phyloP scores from a whole-genome alignment of 1,140 invertebrate genomes.

The Leptinotarsa lineolata region DNA sequence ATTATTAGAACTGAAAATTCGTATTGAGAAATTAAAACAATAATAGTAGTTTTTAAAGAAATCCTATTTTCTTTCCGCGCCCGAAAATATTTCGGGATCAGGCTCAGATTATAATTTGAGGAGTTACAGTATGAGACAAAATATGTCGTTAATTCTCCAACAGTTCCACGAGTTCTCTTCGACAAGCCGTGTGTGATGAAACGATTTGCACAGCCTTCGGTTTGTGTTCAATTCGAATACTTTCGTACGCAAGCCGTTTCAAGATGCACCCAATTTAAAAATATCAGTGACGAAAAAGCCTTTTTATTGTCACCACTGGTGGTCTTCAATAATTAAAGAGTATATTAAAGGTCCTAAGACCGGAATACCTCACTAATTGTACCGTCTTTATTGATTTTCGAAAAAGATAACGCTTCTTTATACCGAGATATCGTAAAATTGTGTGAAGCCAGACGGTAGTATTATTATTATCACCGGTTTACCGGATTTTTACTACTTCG shows the following conservation, averaged over 20 bases:
- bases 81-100: too few species aligned
- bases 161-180: background rate
- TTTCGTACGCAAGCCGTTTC: background rate
- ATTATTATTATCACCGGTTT: slow-evolving; percentile 21
- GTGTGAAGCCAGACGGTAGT: slow-evolving; percentile 20
- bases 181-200: background rate
- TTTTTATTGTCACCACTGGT: slow-evolving; percentile 26
- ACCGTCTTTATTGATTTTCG: slow-evolving; percentile 25
- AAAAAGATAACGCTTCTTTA: slow-evolving; percentile 19
- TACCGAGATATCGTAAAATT: slow-evolving; percentile 20
- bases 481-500: background rate
- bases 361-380: slow-evolving; percentile 26
- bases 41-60: too few species aligned
- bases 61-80: too few species aligned
- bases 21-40: too few species aligned
- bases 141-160: background rate
- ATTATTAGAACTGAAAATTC: too few species aligned
- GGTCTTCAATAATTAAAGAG: slow-evolving; percentile 25
- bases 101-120: too few species aligned
- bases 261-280: slow-evolving; percentile 10
- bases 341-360: slow-evolving; percentile 22
- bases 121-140: too few species aligned
- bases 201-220: background rate
- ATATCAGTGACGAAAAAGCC: slow-evolving; percentile 17
- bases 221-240: background rate